These are phyloP conservation scores for Ophion costatus DNA, from an alignment of 2,888 invertebrate species.

Conservation along the genomic window DNA sequence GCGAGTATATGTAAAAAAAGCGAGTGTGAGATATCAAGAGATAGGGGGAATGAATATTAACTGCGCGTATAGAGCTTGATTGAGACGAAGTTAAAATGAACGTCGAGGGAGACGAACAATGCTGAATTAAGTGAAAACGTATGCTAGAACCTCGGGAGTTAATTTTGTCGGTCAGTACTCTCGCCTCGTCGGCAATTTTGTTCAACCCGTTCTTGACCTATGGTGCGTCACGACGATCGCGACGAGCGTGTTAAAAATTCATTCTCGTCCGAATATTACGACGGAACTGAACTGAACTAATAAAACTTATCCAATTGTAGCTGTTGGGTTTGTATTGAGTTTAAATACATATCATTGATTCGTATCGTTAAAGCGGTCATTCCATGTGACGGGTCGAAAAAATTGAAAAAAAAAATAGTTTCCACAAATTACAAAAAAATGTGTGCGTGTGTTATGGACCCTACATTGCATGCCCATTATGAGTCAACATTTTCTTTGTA, in stretches of 20 bases:
- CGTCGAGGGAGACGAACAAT: slow-evolving; percentile 12
- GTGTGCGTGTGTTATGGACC: too few species aligned
- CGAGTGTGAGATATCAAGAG: neutral
- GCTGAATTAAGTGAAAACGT: slow-evolving; percentile 50
- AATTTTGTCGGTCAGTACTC: slow-evolving; percentile 53
- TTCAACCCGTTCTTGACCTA: slow-evolving; percentile 59
- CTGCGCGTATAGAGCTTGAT: slow-evolving; percentile 24
- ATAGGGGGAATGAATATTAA: slow-evolving; percentile 14
- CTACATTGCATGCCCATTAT: too few species aligned
- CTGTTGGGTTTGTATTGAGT: neutral
- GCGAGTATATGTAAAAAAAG: slow-evolving; percentile 14
- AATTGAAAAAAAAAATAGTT: too few species aligned
- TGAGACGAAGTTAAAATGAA: slow-evolving; percentile 26
- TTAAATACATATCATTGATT: neutral
- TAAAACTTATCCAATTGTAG: neutral
- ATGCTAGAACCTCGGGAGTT: slow-evolving; percentile 14
- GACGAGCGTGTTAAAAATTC: neutral
- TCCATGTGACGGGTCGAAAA: too few species aligned
- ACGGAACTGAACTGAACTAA: neutral
- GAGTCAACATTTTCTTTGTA: too few species aligned
- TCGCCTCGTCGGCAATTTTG: slow-evolving; percentile 20
- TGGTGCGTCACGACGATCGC: slow-evolving; percentile 18
- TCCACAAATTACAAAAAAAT: too few species aligned
- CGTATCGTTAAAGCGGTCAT: too few species aligned
- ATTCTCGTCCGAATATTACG: slow-evolving; percentile 17